Evolutionary conservation across 2,797 vertebrate species (phyloP).

Genomic region (Sebastes matsubarae): DNA sequence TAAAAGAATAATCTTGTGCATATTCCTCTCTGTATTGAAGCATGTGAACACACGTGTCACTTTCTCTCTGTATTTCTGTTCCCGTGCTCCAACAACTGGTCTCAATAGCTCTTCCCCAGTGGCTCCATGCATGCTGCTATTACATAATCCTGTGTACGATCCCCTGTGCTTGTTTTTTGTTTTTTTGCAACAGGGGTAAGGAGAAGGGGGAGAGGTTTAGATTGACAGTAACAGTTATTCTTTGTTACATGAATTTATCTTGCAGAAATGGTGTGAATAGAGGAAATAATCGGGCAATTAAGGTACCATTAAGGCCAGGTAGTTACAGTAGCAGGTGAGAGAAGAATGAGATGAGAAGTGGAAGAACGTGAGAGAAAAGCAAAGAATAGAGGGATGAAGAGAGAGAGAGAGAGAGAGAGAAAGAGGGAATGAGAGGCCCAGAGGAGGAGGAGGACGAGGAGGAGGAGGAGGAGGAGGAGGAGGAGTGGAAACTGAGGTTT

Average conservation of each 20-base stretch:
- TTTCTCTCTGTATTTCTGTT: conserved; percentile 21
- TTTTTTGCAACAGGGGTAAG: conserved; percentile 14
- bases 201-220: conserved; percentile 4
- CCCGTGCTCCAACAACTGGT: conserved; percentile 33
- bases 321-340: not conserved
- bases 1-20: not conserved
- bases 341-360: conserved; percentile 2
- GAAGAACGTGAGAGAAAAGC: conserved; percentile 27
- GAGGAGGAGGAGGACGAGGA: conserved; percentile 62
- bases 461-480: conserved; percentile 65
- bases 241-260: not conserved
- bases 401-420: conserved; percentile 24
- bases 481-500: conserved; percentile 86
- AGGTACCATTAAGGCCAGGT: not conserved
- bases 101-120: conserved; percentile 39
- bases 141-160: conserved; percentile 61
- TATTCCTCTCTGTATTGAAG: not conserved
- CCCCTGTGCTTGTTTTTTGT: not conserved
- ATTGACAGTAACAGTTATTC: not conserved
- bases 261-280: not conserved
- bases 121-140: conserved; percentile 49
- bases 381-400: conserved; percentile 38
- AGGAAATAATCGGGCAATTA: not conserved
- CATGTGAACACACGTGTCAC: conserved; percentile 10
- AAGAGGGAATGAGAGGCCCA: conserved; percentile 61